These are phyloP conservation scores for Listronotus oregonensis DNA, from an alignment of 1,140 invertebrate genomes.

Conservation along the genomic window DNA sequence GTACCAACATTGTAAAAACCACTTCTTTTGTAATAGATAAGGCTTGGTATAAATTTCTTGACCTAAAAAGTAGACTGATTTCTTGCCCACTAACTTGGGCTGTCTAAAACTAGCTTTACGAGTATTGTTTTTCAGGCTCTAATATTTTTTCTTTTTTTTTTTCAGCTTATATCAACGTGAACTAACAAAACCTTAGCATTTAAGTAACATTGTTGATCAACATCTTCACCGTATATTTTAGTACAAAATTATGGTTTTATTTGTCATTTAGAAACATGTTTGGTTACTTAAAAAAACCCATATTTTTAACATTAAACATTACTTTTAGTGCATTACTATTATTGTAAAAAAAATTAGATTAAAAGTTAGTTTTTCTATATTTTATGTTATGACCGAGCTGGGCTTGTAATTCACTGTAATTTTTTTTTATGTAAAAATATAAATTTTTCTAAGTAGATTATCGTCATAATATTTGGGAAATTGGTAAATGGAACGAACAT, in stretches of 20 bases:
- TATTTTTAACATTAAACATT: constrained; percentile 10
- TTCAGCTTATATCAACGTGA: constrained; percentile 54
- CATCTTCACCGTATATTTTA: constrained; percentile 46
- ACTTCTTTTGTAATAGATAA: too few relatives aligned
- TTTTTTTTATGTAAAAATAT: too few relatives aligned
- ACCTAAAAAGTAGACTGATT: too few relatives aligned
- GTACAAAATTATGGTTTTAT: constrained; percentile 48
- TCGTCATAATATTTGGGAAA: background rate
- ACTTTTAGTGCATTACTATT: constrained; percentile 25
- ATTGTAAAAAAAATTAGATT: constrained; percentile 10
- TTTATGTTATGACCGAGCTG: constrained; percentile 2
- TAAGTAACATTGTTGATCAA: constrained; percentile 41
- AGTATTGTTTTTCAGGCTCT: too few relatives aligned
- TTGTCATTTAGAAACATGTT: constrained; percentile 18
- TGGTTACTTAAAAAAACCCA: constrained; percentile 24
- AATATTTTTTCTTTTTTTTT: constrained; percentile 30
- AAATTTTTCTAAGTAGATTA: constrained; percentile 11
- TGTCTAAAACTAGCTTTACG: too few relatives aligned
- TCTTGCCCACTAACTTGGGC: too few relatives aligned
- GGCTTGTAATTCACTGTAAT: background rate
- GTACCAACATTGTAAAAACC: too few relatives aligned
- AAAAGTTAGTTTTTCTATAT: constrained; percentile 7
- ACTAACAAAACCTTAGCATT: constrained; percentile 33
- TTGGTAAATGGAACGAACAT: background rate
- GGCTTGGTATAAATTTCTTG: too few relatives aligned